Conservation (phyloP, 2,113 vertebrate species). For the Hucho hucho region DNA sequence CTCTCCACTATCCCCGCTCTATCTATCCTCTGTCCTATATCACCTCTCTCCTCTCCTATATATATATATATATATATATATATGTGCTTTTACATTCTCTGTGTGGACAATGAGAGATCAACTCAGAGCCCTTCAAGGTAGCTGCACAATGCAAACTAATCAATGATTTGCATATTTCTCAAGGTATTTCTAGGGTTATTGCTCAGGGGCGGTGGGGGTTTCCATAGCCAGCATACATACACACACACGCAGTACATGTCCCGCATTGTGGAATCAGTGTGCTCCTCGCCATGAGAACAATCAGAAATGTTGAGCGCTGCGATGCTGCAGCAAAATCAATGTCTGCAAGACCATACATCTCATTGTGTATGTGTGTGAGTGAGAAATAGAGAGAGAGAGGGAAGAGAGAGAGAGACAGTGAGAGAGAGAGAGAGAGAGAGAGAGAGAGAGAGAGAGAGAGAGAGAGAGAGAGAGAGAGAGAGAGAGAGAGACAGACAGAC, state of each 20-base stretch:
- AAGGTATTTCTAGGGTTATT: conserved; percentile 1
- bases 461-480: too few relatives aligned
- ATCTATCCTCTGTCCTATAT: conserved; percentile 16
- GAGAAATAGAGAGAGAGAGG: background rate
- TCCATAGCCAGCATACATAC: background rate
- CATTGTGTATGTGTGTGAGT: background rate
- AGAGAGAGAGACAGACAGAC: too few relatives aligned
- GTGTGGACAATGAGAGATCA: background rate
- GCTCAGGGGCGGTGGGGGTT: background rate
- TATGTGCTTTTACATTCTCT: background rate
- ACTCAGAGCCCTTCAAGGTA: background rate
- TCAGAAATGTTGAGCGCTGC: background rate
- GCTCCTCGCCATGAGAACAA: too few relatives aligned
- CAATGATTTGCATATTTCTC: conserved; percentile 8
- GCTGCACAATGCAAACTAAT: background rate
- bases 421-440: background rate
- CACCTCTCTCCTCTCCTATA: background rate
- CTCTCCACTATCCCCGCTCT: too few relatives aligned
- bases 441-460: too few relatives aligned
- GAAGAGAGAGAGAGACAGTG: background rate
- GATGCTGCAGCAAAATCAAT: conserved; percentile 1
- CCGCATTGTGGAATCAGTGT: background rate
- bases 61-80: too few relatives aligned
- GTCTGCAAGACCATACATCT: background rate
- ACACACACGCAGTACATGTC: background rate